Percentiles rank a stretch among this genome's conserved stretches.
phyloP scores from a whole-genome alignment of 2,113 vertebrate genomes.

The Engraulis encrasicolus region DNA sequence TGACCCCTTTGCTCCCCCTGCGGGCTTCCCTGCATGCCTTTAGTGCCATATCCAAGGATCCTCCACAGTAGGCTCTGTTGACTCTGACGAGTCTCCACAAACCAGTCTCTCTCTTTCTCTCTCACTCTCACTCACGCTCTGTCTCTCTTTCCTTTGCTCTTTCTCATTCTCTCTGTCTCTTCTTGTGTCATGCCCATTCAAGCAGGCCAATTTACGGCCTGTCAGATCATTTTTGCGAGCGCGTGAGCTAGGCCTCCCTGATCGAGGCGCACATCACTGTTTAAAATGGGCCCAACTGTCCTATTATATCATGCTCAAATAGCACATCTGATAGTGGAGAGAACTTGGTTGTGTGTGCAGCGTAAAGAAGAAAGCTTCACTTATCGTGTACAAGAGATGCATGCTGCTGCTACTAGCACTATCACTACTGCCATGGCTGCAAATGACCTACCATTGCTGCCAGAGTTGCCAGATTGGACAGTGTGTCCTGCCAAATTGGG shows the following conservation, averaged over 20 bases:
- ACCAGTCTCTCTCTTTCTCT: no score
- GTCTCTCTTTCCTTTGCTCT: slow-evolving; percentile 8
- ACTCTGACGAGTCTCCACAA: neutral
- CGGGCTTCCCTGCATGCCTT: no score
- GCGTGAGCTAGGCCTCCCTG: slow-evolving; percentile 38
- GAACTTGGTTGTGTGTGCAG: slow-evolving; percentile 44
- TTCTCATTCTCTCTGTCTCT: neutral
- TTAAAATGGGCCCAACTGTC: slow-evolving; percentile 50
- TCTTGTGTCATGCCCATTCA: neutral
- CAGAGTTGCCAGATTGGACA: no score
- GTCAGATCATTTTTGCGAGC: slow-evolving; percentile 51
- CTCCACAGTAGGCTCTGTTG: slow-evolving; percentile 3
- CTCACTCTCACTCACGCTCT: neutral
- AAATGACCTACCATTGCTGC: neutral
- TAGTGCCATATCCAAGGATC: neutral
- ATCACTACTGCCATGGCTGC: no score
- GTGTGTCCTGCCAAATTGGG: no score
- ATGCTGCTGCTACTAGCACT: slow-evolving; percentile 18
- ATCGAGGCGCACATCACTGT: slow-evolving; percentile 45
- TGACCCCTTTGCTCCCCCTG: no score
- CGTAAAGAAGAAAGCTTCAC: slow-evolving; percentile 31
- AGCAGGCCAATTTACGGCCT: slow-evolving; percentile 47
- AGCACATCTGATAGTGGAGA: slow-evolving; percentile 49
- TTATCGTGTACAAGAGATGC: slow-evolving; percentile 36
- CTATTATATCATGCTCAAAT: slow-evolving; percentile 53